These are phyloP conservation scores for Procambarus clarkii DNA, from an alignment of 1,140 invertebrate species.

Conservation along the genomic window DNA sequence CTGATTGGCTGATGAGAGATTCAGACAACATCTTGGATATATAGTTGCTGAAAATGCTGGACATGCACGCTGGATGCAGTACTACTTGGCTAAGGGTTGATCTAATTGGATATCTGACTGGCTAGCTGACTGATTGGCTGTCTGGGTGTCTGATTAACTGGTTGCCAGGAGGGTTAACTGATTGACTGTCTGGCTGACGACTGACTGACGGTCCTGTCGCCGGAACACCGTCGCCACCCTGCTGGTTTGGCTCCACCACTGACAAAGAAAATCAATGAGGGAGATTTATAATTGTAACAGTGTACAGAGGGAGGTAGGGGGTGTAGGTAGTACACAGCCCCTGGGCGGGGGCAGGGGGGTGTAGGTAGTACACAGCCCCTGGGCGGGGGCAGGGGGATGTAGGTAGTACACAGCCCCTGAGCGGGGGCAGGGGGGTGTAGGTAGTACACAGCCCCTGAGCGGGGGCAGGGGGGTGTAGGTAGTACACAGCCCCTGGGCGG, in stretches of 20 bases:
- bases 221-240: neutral
- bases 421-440: neutral
- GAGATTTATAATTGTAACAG: neutral
- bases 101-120: neutral
- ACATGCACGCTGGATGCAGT: too few relatives aligned
- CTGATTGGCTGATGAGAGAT: too few relatives aligned
- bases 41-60: too few relatives aligned
- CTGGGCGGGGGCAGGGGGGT: neutral
- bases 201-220: neutral
- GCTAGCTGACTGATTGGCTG: neutral
- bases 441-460: neutral
- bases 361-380: too few relatives aligned
- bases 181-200: neutral
- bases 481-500: too few relatives aligned
- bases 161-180: neutral
- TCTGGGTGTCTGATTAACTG: neutral
- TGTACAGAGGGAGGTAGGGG: neutral
- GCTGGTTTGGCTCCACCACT: neutral
- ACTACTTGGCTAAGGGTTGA: too few relatives aligned
- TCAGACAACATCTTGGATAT: too few relatives aligned
- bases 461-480: neutral
- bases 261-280: slow-evolving; percentile 17
- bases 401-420: neutral
- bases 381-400: neutral
- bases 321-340: neutral